phyloP scores from a whole-genome alignment of 2,888 invertebrate species.

The Dichetophora obliterata region DNA sequence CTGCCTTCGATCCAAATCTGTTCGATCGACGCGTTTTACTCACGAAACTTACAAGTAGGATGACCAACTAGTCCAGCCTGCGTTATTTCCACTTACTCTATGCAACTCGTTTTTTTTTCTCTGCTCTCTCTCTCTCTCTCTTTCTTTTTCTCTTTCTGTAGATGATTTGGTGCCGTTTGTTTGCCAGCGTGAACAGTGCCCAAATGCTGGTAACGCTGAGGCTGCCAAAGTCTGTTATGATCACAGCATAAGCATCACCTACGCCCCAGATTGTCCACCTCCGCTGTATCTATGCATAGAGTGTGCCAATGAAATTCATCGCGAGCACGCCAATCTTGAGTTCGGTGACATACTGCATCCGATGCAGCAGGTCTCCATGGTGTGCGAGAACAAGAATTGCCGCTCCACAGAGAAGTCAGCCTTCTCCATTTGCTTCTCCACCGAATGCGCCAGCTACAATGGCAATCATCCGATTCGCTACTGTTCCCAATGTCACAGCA shows the following conservation, averaged over 20 bases:
- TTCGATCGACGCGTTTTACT: conserved; percentile 90
- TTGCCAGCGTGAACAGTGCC: conserved; percentile 93
- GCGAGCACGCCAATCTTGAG: conserved; percentile 86
- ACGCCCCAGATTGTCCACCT: conserved; percentile 89
- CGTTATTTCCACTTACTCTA: no score
- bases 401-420: conserved; percentile 92
- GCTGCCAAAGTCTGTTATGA: conserved; percentile 95
- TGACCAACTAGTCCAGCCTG: not conserved
- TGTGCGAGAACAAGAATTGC: conserved; percentile 98
- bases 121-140: not conserved
- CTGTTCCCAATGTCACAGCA: conserved; percentile 90
- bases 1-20: conserved; percentile 93
- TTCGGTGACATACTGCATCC: conserved; percentile 92
- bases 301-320: conserved; percentile 92
- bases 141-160: conserved; percentile 59
- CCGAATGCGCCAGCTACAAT: conserved; percentile 96
- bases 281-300: conserved; percentile 96
- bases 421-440: conserved; percentile 95
- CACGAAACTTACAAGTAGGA: conserved; percentile 87
- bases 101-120: not conserved
- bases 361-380: conserved; percentile 94
- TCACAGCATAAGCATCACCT: conserved; percentile 89
- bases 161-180: conserved; percentile 84
- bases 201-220: conserved; percentile 86
- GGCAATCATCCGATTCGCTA: conserved; percentile 96